Conservation (phyloP, 2,797 vertebrate genomes). For the Arctocebus calabarensis region DNA sequence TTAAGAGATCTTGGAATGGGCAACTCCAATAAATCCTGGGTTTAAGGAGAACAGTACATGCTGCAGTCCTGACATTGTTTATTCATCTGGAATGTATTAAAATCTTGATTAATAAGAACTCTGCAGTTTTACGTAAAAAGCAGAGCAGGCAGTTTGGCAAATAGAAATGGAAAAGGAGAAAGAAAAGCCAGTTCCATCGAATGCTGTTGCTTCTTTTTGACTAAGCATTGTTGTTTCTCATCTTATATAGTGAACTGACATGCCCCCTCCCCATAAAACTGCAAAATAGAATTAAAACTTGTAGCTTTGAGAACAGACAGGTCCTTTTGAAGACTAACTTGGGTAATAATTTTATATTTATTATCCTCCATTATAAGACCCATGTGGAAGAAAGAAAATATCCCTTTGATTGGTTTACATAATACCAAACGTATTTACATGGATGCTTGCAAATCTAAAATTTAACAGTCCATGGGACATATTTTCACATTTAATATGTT, state of each 20-base stretch:
- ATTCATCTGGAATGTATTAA: conserved; percentile 99
- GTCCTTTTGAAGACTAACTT: background rate
- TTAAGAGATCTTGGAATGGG: conserved; percentile 92
- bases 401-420: background rate
- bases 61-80: conserved; percentile 94
- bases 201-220: conserved; percentile 81
- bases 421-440: background rate
- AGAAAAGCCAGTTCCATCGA: conserved; percentile 86
- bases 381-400: background rate
- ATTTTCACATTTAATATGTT: background rate
- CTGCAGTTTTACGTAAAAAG: conserved; percentile 92
- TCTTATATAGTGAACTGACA: background rate
- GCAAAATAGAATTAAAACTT: conserved; percentile 21
- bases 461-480: background rate
- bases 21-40: conserved; percentile 86
- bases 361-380: background rate
- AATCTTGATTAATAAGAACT: conserved; percentile 95
- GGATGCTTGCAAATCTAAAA: conserved; percentile 24
- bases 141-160: conserved; percentile 91
- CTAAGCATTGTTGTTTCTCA: conserved; percentile 87
- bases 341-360: conserved; percentile 22
- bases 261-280: background rate
- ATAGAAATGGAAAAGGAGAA: conserved; percentile 90
- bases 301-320: conserved; percentile 15
- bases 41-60: conserved; percentile 86